These are phyloP conservation scores for Chloroceryle inda DNA, from an alignment of 2,797 vertebrate genomes.

Conservation along the genomic window DNA sequence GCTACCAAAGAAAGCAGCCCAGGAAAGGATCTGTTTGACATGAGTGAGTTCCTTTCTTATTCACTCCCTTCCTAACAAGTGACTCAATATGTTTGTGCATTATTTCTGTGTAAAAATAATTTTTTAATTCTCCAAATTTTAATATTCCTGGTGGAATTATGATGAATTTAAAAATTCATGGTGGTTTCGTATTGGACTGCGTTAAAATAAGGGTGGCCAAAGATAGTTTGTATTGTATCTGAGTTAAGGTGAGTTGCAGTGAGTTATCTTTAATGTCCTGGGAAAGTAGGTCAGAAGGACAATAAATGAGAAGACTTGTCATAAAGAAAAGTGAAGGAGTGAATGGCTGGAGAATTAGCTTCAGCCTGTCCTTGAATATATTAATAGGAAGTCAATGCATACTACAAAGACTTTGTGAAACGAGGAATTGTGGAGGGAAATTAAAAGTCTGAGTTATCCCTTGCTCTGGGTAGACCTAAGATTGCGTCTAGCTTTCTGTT, in stretches of 20 bases:
- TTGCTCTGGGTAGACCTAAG: background rate
- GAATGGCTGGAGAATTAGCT: background rate
- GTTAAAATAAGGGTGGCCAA: background rate
- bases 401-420: background rate
- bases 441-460: background rate
- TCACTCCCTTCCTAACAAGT: background rate
- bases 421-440: background rate
- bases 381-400: background rate
- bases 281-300: background rate
- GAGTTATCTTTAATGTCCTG: background rate
- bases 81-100: background rate
- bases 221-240: background rate
- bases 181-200: background rate
- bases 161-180: background rate
- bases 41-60: constrained; percentile 88
- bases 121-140: background rate
- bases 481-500: background rate
- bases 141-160: background rate
- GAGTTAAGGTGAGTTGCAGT: background rate
- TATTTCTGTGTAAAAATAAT: background rate
- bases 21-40: constrained; percentile 95
- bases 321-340: background rate
- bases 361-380: background rate
- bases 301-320: background rate
- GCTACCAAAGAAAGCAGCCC: constrained; percentile 87